Base-by-base conservation (phyloP, 1,140 invertebrate genomes). In the Drosophila navojoa region DNA sequence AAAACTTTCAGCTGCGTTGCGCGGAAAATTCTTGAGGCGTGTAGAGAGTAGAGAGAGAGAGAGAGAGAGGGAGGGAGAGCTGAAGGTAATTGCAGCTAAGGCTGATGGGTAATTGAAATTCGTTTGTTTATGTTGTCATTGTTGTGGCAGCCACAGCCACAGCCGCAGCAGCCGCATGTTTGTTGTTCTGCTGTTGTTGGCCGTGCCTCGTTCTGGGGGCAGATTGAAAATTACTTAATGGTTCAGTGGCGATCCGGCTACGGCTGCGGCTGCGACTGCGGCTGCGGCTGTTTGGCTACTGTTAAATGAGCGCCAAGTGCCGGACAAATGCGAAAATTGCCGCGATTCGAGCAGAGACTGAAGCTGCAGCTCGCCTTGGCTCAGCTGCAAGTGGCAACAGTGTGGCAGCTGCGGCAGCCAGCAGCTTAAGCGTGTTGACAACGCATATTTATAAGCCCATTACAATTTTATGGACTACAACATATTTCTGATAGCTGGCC, bases 151-250 rank as follows among this genome's bases (percentile, higher is more conserved):
- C 58, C 49, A 60, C 62, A 58, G 54, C 19, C 19, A 22, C 54
- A 58, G 27, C 27, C 27, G 3, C 19, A 22, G 19, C 19, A 32
- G 44, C 59, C 40, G 29, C 60, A 49, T 57, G 52, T 50, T 32
- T 50, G 54, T 54, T 55, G 53, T 42, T 25, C 16, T 3, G 4
- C 22, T 80, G 73, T 58, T 57, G 42, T 50, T 32, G 22, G 54
- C 35, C 11, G 35, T 38, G 35, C 35, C 35, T 64, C 45, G 25
- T 49, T 58, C 62, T 57, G 66, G 55, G 66, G 55, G 72, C 84
- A 89, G 84, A 87, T 87, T 89, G 84, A 89, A 87, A 87, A 89
- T 87, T 87, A 87, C 84, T 87, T 87, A 87, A 87, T 89, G 84
- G 84, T 89, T 84, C 84, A 80, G 84, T 89, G 84, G 79, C 82